Evolutionary conservation across 2,113 vertebrate species (phyloP), one percentile per base, ranked within the genome.

Genomic region (Marmota flaviventris): DNA sequence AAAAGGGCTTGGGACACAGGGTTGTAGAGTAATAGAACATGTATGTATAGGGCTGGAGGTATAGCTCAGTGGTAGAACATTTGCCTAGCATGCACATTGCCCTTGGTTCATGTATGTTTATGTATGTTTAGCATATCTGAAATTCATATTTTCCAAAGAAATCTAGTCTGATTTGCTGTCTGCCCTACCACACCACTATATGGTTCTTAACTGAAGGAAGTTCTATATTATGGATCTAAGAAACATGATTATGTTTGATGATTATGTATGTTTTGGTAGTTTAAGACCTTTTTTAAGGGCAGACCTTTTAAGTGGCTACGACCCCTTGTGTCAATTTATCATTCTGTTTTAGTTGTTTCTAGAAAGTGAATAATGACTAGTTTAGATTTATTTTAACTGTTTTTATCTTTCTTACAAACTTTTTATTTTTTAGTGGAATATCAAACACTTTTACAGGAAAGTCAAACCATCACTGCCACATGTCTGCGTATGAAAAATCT

Each of bases 401-500:
- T 83, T 37, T 86, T 95, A 72, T 82, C n/a, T 94, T 94, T 95
- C 65, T 95, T 91, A 91, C 2, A 88, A 90, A 42, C 16, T 94
- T 73, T 92, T 86, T 89, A 10, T 97, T 69, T 85, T 37, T 0
- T 96, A 99, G 99, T 1, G 98, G 98, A 70, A 97, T 97, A 0
- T 93, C 98, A 97, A 98, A 98, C 95, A 92, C 91, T 27, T 98
- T 98, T 48, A 95, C 7, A 3, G 98, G 98, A 0, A 99, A 99
- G 63, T 97, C 98, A 1, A 97, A 98, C 70, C 98, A 98, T 90
- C 98, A 98, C 45, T 98, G 98, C 96, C 98, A 98, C 4, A 34
- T 93, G 0, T 98, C 98, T 7, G 98, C 98, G 25, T 98, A 98
- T 94, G 98, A 98, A 96, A 98, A 98, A 78, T 98, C 98, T 2